These are phyloP conservation scores for Atherinomorus stipes DNA, from an alignment of 2,113 vertebrate genomes.

Conservation along the genomic window DNA sequence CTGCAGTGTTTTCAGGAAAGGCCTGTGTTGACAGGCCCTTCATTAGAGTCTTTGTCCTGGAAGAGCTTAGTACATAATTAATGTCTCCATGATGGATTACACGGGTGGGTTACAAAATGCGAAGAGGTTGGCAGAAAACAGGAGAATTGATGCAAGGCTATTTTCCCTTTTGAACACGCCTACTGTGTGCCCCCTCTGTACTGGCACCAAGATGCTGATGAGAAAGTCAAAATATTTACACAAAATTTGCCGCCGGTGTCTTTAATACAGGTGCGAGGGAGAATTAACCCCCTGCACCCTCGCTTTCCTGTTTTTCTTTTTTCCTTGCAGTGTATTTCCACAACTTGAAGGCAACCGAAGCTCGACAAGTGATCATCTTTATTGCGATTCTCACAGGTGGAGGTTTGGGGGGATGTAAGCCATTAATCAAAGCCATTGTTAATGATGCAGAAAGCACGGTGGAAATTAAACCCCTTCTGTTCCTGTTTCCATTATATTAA, in stretches of 20 bases:
- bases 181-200: slow-evolving; percentile 51
- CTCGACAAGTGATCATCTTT: slow-evolving; percentile 72
- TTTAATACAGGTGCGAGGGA: slow-evolving; percentile 37
- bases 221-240: slow-evolving; percentile 77
- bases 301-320: not conserved
- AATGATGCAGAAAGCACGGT: slow-evolving; percentile 76
- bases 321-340: slow-evolving; percentile 11
- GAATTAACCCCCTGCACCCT: slow-evolving; percentile 54
- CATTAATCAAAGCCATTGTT: slow-evolving; percentile 83
- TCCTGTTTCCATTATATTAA: slow-evolving; percentile 64
- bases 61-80: slow-evolving; percentile 82
- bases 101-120: slow-evolving; percentile 71
- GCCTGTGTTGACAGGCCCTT: slow-evolving; percentile 76
- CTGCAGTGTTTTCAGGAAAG: slow-evolving; percentile 55
- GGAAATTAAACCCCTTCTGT: slow-evolving; percentile 76
- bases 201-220: slow-evolving; percentile 67
- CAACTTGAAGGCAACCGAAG: slow-evolving; percentile 27
- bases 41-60: slow-evolving; percentile 82
- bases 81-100: slow-evolving; percentile 82
- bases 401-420: slow-evolving; percentile 69
- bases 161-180: slow-evolving; percentile 60
- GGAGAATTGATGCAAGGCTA: slow-evolving; percentile 67
- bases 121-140: slow-evolving; percentile 63
- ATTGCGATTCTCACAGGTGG: slow-evolving; percentile 79
- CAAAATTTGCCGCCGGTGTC: slow-evolving; percentile 33